Conservation (phyloP, 2,888 invertebrate genomes). For the Dicranocentrus wangi region DNA sequence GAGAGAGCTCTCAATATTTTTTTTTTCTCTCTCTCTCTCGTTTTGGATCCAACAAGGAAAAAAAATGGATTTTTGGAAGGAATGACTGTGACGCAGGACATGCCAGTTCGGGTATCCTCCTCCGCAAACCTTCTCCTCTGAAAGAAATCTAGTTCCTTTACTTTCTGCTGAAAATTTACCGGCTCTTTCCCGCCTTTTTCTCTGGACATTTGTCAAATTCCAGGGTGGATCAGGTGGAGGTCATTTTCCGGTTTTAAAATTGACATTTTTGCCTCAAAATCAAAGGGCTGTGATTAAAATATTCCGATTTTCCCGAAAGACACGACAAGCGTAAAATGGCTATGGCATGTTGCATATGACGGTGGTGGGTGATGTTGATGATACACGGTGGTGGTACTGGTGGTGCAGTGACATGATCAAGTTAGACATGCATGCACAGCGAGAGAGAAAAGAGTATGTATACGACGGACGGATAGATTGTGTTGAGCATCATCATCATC, state of each 20-base stretch:
- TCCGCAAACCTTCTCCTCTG: slow-evolving; percentile 28
- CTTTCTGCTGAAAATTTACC: slow-evolving; percentile 58
- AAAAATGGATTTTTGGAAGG: slow-evolving; percentile 39
- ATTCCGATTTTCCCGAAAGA: too few relatives aligned
- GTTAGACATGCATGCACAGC: slow-evolving; percentile 44
- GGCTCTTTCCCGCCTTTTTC: slow-evolving; percentile 61
- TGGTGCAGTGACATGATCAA: slow-evolving; percentile 52
- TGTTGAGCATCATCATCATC: neutral
- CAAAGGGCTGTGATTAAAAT: too few relatives aligned
- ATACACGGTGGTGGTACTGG: too few relatives aligned
- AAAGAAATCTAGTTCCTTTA: slow-evolving; percentile 30
- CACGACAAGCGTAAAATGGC: too few relatives aligned
- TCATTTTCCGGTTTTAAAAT: too few relatives aligned
- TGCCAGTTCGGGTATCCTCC: neutral
- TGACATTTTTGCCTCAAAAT: too few relatives aligned
- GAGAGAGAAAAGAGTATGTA: slow-evolving; percentile 11
- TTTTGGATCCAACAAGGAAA: neutral
- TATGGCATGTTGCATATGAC: neutral
- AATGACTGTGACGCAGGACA: slow-evolving; percentile 49
- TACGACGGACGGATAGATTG: too few relatives aligned
- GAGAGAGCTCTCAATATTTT: neutral
- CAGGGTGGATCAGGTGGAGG: slow-evolving; percentile 32
- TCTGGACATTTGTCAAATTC: slow-evolving; percentile 48
- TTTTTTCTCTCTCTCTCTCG: slow-evolving; percentile 10
- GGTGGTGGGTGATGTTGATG: too few relatives aligned